Evolutionary conservation across 2,888 invertebrate species (phyloP), one percentile per base, ranked within the genome.

Genomic region (Chymomyza caudatula): DNA sequence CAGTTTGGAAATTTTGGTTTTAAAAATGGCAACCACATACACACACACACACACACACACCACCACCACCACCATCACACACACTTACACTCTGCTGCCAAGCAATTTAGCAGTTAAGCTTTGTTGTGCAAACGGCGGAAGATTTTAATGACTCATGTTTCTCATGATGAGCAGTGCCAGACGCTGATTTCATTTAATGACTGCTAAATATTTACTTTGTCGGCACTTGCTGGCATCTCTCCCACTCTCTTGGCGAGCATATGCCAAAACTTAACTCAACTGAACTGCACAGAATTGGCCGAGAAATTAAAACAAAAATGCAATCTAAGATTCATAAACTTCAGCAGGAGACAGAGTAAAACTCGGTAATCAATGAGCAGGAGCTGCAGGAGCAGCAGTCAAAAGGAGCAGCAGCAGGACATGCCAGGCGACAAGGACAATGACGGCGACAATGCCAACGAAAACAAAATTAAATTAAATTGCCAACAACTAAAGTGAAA

Each of bases 111-210:
- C 77, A 79, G 83, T 83, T 83, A 64, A 65, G 75, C 77, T 85
- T 80, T 85, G 77, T 83, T 73, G 80, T 77, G 75, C 77, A 83
- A 58, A 57, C 52, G 58, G 84, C 70, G 77, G 77, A 86, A 82
- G 75, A 86, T 82, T 86, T 86, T 82, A 82, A 82, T 82, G 86
- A 86, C 68, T 69, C 68, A 3, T 47, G 52, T 54, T 56, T 42
- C 53, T 52, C 22, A 4, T 60, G 63, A 60, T 61, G 62, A 23
- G 51, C 19, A 25, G 15, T 49, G 54, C 3, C 49, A 51, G 44
- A 25, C 37, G 74, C 56, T 60, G 57, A 78, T 64, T 65, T 47
- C 60, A 65, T 60, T 66, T 66, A 68, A 81, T 70, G 74, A 74
- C 63, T 22, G 64, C 67, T 63, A 60, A 60, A 65, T 63, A 71